Conservation (phyloP, 1,140 invertebrate species). For the Zaprionus ghesquierei region DNA sequence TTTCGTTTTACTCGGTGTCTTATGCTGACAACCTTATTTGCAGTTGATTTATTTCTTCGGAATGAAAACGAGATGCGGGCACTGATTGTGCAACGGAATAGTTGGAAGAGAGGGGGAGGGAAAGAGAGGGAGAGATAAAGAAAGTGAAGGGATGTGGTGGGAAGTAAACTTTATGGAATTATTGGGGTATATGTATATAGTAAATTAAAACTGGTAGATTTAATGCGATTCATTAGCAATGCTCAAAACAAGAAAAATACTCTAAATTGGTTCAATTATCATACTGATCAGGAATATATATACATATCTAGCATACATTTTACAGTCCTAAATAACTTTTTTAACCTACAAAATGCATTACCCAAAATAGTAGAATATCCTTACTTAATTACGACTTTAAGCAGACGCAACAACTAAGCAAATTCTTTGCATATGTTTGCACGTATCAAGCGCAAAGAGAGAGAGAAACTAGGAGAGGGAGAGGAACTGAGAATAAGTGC, state of each 20-base stretch:
- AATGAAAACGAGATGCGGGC: neutral
- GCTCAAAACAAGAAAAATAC: neutral
- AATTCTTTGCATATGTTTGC: neutral
- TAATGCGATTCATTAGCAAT: neutral
- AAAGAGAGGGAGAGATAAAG: neutral
- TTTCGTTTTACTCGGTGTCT: neutral
- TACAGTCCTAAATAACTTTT: too few relatives aligned
- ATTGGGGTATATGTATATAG: too few relatives aligned
- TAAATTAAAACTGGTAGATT: too few relatives aligned
- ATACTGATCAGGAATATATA: neutral
- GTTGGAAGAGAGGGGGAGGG: neutral
- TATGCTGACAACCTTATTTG: constrained; percentile 34
- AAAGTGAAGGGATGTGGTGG: neutral
- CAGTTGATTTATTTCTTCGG: constrained; percentile 27
- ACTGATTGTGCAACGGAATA: neutral
- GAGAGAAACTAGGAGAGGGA: neutral
- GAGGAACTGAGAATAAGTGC: neutral
- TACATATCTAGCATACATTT: too few relatives aligned
- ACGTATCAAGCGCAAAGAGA: neutral
- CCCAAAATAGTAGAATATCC: neutral
- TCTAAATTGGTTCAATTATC: neutral
- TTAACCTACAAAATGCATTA: too few relatives aligned
- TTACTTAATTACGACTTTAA: neutral
- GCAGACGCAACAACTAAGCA: neutral
- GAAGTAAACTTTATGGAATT: too few relatives aligned